Evolutionary conservation across 2,888 invertebrate genomes (phyloP).

Genomic region (Rotaria socialis): DNA sequence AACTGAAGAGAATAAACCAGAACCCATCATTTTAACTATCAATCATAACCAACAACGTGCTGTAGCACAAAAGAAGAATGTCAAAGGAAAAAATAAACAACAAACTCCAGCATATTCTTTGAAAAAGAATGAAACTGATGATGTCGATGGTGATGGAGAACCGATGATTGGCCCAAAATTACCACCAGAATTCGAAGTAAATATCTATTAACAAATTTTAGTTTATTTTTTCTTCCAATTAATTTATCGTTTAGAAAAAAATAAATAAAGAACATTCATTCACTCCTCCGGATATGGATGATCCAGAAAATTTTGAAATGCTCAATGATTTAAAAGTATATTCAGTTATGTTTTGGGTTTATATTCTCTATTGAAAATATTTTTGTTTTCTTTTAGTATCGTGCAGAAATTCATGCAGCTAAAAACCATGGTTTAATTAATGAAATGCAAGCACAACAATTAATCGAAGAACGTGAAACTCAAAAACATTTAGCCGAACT

Average conservation of each 20-base stretch:
- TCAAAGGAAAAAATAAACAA: not conserved
- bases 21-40: not conserved
- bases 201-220: not conserved
- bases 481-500: not conserved
- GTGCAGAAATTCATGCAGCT: constrained; percentile 35
- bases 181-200: constrained; percentile 28
- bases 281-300: constrained; percentile 26
- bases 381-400: not conserved
- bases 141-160: not conserved
- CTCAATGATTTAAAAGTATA: constrained; percentile 20
- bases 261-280: not conserved
- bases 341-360: too few species aligned
- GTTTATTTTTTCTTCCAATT: too few species aligned
- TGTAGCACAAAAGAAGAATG: not conserved
- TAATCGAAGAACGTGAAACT: constrained; percentile 16
- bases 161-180: constrained; percentile 21
- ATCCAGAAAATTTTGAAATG: constrained; percentile 15
- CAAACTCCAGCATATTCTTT: constrained; percentile 8
- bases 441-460: constrained; percentile 23
- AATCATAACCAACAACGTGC: not conserved
- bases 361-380: too few species aligned
- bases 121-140: not conserved
- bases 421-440: constrained; percentile 19
- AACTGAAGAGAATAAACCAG: not conserved
- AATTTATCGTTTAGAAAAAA: not conserved